Conservation (phyloP, 2,113 vertebrate species). For the Crypturellus undulatus region DNA sequence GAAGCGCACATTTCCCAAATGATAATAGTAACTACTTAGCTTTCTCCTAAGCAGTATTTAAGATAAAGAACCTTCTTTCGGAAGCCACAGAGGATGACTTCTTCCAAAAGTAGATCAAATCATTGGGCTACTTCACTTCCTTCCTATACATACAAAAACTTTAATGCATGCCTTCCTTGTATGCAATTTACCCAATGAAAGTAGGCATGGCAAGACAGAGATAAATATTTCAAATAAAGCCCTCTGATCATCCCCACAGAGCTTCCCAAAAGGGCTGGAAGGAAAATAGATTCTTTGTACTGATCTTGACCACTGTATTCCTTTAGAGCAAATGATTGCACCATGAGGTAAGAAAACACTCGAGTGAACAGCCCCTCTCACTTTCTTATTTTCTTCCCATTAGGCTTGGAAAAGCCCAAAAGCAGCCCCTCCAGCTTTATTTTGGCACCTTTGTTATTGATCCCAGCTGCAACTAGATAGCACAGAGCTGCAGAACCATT, state of each 20-base stretch:
- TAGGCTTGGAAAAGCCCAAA: slow-evolving; percentile 21
- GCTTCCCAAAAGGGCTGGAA: background rate
- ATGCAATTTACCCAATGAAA: background rate
- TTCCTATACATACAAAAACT: background rate
- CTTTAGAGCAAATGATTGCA: slow-evolving; percentile 8
- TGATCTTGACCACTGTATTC: background rate
- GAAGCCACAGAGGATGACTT: background rate
- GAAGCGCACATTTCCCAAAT: background rate
- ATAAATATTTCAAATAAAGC: slow-evolving; percentile 24
- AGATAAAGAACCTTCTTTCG: background rate
- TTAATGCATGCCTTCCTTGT: background rate
- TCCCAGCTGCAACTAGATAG: slow-evolving; percentile 35
- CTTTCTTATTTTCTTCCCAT: slow-evolving; percentile 26
- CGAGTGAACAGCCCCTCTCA: slow-evolving; percentile 16
- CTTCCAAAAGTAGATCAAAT: background rate
- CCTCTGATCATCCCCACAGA: background rate
- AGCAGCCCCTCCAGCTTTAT: slow-evolving; percentile 41
- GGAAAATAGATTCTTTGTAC: background rate
- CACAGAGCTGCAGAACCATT: background rate
- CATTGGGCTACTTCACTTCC: background rate
- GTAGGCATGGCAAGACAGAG: background rate
- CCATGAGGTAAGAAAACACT: background rate
- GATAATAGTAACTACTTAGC: background rate
- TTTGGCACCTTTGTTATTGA: slow-evolving; percentile 47
- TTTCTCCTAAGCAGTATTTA: background rate